These are phyloP conservation scores for Phytoseiulus persimilis DNA, from an alignment of 2,888 invertebrate species.

Conservation along the genomic window DNA sequence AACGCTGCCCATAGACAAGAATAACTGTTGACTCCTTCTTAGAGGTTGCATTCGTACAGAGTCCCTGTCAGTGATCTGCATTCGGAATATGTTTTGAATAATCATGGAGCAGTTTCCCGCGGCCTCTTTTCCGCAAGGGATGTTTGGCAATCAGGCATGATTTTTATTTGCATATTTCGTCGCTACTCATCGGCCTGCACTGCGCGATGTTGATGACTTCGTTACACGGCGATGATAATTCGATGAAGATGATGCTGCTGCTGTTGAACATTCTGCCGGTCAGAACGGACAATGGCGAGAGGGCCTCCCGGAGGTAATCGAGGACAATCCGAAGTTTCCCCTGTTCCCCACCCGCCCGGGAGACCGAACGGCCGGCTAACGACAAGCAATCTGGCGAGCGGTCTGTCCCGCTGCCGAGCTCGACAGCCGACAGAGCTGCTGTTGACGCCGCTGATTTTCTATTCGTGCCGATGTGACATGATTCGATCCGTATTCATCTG, in stretches of 20 bases:
- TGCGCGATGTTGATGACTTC: background rate
- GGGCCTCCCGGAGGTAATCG: no score
- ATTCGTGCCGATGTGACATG: background rate
- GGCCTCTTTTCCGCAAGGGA: background rate
- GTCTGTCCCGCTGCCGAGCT: no score
- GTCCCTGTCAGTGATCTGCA: background rate
- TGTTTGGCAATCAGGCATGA: background rate
- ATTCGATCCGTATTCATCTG: background rate
- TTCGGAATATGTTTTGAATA: background rate
- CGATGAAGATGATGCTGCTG: background rate
- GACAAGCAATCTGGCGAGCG: no score
- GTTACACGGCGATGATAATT: background rate
- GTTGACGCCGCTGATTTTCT: background rate
- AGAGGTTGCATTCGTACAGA: no score
- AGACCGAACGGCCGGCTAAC: no score
- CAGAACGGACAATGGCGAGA: no score
- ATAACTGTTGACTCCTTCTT: no score
- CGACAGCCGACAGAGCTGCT: no score
- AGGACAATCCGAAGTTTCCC: no score
- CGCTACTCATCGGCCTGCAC: background rate
- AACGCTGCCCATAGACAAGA: no score
- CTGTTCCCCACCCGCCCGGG: no score
- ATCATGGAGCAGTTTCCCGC: background rate
- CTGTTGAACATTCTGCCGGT: no score
- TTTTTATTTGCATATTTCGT: background rate